These are phyloP conservation scores for Trachurus trachurus DNA, from an alignment of 2,797 vertebrate genomes.

Conservation along the genomic window DNA sequence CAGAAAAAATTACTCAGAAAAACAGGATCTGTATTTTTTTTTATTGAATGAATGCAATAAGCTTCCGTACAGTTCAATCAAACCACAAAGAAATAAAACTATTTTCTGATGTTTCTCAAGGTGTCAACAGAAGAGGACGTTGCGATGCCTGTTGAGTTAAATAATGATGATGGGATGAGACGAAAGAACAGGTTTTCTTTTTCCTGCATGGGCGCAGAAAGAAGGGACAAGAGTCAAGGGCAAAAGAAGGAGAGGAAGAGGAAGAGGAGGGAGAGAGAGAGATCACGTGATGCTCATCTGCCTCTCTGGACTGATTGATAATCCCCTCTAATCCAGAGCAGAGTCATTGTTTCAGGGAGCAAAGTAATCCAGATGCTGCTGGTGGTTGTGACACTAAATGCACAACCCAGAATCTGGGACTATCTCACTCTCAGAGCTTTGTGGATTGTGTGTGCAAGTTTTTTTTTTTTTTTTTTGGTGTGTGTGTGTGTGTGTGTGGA, in stretches of 20 bases:
- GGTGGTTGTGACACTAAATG: slow-evolving; percentile 22
- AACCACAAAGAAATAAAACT: no score
- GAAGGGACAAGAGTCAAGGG: no score
- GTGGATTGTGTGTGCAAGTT: no score
- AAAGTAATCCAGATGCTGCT: slow-evolving; percentile 35
- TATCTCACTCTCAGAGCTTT: slow-evolving; percentile 17
- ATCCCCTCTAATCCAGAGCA: slow-evolving; percentile 72
- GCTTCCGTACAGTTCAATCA: no score
- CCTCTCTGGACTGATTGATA: slow-evolving; percentile 62
- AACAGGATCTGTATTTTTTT: no score
- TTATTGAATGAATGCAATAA: no score
- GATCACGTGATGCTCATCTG: slow-evolving; percentile 46
- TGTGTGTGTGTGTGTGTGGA: neutral
- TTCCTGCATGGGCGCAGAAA: neutral
- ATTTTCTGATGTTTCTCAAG: no score
- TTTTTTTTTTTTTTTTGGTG: neutral
- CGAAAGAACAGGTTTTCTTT: neutral
- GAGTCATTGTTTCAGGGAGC: slow-evolving; percentile 52
- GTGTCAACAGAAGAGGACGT: no score
- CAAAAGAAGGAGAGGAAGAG: no score
- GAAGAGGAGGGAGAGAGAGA: neutral
- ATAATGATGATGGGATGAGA: neutral
- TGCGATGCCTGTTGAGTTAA: no score
- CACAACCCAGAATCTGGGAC: slow-evolving; percentile 17
- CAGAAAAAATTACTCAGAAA: no score